Evolutionary conservation across 2,797 vertebrate species (phyloP), one percentile per base, ranked within the genome.

Genomic region (Pempheris klunzingeri): DNA sequence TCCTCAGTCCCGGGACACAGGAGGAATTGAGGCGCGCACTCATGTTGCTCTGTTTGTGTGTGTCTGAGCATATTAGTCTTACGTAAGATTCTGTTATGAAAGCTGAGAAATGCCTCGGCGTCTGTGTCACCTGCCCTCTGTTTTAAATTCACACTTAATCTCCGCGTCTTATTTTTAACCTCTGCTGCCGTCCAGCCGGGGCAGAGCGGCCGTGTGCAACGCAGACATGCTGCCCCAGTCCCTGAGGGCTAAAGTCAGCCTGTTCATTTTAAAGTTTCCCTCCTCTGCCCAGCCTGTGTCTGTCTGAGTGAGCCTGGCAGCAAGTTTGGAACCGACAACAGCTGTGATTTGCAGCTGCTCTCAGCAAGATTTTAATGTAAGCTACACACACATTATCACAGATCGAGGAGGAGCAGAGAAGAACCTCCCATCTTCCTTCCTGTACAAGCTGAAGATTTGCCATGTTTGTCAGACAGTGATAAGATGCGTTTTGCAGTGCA

Each of bases 61-160:
- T 15, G 11, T 71, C 24, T 24, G 13, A 28, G 26, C 41, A 9
- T 22, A 60, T 57, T 14, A 30, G 22, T 57, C 43, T 77, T 84
- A 67, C 17, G 46, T 79, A 74, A 82, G 61, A 73, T 32, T 60
- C 11, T 44, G 34, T 73, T 63, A 64, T 60, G 74, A 76, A 77
- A 80, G 57, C 61, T 57, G 67, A 78, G 49, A 62, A 62, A 65
- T 49, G 24, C 50, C 77, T 71, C 2, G 39, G 34, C 15, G 49
- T 38, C 18, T 22, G 41, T 61, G 54, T 66, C 14, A 34, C 36
- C 15, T 0, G 0, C 10, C 62, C 38, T 57, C 43, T 46, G 38
- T 52, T 52, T 71, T 73, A 10, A 50, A 70, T 70, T 82, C 54
- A 59, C 32, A 64, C 60, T 36, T 67, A 28, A 63, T 71, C 50